Percentiles rank a stretch among this genome's conserved stretches.
These are phyloP conservation scores for Hemichromis elongatus DNA, from an alignment of 2,113 vertebrate species.

Conservation along the genomic window DNA sequence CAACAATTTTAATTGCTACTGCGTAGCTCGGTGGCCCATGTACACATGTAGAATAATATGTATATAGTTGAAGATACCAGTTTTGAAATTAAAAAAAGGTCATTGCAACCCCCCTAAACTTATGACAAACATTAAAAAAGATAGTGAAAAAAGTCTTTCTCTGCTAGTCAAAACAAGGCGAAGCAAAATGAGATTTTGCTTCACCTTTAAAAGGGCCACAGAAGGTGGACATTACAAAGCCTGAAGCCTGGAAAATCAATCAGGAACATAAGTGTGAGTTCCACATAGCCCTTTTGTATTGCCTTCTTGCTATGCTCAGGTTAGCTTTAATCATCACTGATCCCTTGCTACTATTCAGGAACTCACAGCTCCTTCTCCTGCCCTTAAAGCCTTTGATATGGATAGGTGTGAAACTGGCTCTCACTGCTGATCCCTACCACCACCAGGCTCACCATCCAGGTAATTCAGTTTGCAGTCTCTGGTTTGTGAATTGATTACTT, in stretches of 20 bases:
- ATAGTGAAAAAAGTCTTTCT: background rate
- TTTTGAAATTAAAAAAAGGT: background rate
- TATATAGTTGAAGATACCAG: background rate
- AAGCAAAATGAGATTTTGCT: conserved; percentile 10
- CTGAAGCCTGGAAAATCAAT: conserved; percentile 57
- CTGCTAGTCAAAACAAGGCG: background rate
- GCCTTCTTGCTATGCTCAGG: conserved; percentile 42
- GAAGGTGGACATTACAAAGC: conserved; percentile 21
- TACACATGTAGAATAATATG: background rate
- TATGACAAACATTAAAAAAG: background rate
- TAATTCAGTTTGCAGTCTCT: conserved; percentile 62
- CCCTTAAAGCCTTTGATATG: conserved; percentile 65
- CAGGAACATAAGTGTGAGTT: conserved; percentile 9
- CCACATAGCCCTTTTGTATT: conserved; percentile 16
- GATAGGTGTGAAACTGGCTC: conserved; percentile 52
- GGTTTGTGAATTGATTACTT: conserved; percentile 68
- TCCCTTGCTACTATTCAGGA: conserved; percentile 53
- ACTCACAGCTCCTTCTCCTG: conserved; percentile 28
- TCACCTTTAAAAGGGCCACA: background rate
- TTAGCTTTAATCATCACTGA: conserved; percentile 67
- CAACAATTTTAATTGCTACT: background rate
- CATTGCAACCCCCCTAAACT: background rate
- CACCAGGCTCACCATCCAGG: conserved; percentile 40
- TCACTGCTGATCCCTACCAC: conserved; percentile 45
- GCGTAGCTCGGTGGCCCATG: background rate